phyloP scores from a whole-genome alignment of 2,888 invertebrate genomes.

The Chloroclysta siterata region DNA sequence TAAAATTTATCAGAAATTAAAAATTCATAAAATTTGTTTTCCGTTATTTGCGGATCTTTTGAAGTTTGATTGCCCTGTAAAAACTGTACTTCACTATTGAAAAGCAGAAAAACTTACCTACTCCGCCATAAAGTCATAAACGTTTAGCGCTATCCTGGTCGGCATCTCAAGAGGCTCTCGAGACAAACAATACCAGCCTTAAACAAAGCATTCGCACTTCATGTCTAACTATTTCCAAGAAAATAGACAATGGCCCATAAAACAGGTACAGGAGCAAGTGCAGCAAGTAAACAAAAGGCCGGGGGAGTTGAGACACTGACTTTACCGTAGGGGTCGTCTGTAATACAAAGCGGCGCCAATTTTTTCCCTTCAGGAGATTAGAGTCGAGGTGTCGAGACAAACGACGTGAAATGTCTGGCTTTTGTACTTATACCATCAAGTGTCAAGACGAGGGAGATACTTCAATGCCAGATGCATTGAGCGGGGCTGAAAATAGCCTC shows the following conservation, averaged over 20 bases:
- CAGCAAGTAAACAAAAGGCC: slow-evolving; percentile 60
- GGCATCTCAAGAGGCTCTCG: slow-evolving; percentile 52
- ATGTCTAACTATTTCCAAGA: slow-evolving; percentile 66
- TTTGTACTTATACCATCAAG: slow-evolving; percentile 69
- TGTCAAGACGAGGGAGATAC: slow-evolving; percentile 49
- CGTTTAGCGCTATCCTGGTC: slow-evolving; percentile 39
- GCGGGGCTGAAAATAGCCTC: slow-evolving; percentile 37
- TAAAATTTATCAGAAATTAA: too few species aligned
- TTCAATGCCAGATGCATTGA: slow-evolving; percentile 46
- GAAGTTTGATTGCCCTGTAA: slow-evolving; percentile 18
- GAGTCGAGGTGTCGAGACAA: slow-evolving; percentile 75
- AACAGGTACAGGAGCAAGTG: slow-evolving; percentile 74
- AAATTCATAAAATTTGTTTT: neutral
- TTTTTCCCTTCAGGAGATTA: slow-evolving; percentile 70
- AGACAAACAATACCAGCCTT: slow-evolving; percentile 52
- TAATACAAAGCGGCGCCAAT: slow-evolving; percentile 69
- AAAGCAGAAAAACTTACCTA: slow-evolving; percentile 1
- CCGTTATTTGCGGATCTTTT: slow-evolving; percentile 7
- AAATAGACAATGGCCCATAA: slow-evolving; percentile 56
- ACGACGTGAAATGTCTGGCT: slow-evolving; percentile 78
- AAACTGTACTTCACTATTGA: slow-evolving; percentile 16
- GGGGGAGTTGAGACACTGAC: slow-evolving; percentile 64
- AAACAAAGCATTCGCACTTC: slow-evolving; percentile 50
- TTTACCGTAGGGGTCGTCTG: slow-evolving; percentile 59
- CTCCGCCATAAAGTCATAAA: slow-evolving; percentile 44